A percentile compares a stretch with the other conserved stretches of the same genome.
Conservation (phyloP, 2,888 invertebrate species). For the Cataglyphis rosenhaueri region DNA sequence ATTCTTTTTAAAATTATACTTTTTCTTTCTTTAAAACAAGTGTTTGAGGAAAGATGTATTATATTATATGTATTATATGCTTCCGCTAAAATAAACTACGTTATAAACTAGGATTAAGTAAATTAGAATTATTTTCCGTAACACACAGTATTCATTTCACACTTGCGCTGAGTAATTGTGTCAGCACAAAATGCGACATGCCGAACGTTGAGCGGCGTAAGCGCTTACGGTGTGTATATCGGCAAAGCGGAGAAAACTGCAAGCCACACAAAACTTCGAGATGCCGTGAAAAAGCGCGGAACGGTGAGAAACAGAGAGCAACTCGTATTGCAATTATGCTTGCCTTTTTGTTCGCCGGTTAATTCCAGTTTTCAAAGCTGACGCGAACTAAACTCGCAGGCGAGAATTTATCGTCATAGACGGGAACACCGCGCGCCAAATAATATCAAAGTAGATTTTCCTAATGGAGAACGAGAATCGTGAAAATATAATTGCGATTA, state of each 20-base stretch:
- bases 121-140: constrained; percentile 14
- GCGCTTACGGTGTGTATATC: constrained; percentile 45
- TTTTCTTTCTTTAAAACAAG: not conserved
- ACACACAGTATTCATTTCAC: constrained; percentile 20
- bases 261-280: constrained; percentile 47
- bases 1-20: not conserved
- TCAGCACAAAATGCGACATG: constrained; percentile 51
- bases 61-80: not conserved
- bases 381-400: constrained; percentile 41
- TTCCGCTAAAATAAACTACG: constrained; percentile 3
- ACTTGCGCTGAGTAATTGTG: constrained; percentile 32
- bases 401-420: constrained; percentile 35
- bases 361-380: constrained; percentile 51
- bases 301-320: constrained; percentile 33
- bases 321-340: constrained; percentile 49
- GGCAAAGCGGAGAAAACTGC: constrained; percentile 51
- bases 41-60: not conserved
- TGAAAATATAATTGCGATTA: constrained; percentile 22
- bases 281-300: constrained; percentile 36
- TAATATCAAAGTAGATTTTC: constrained; percentile 40
- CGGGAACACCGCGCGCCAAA: constrained; percentile 1
- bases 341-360: constrained; percentile 37
- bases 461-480: not conserved
- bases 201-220: constrained; percentile 43
- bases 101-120: constrained; percentile 11